These are phyloP conservation scores for Scaptomyza graminum DNA, from an alignment of 1,140 invertebrate genomes.

Conservation along the genomic window DNA sequence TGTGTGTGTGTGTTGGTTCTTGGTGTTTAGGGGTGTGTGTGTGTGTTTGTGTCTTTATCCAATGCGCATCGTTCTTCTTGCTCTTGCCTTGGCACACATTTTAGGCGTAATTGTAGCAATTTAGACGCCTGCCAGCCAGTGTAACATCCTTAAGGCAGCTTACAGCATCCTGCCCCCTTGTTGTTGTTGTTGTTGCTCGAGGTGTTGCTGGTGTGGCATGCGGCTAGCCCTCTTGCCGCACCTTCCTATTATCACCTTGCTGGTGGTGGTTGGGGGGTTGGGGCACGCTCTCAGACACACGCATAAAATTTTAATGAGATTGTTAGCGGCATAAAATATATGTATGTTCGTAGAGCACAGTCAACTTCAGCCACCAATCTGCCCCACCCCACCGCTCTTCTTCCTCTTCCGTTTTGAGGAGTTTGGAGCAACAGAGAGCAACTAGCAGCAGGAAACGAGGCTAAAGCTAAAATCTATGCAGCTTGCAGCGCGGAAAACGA, in stretches of 20 bases:
- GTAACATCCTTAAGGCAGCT: conserved; percentile 34
- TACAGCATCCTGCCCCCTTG: not conserved
- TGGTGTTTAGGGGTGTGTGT: conserved; percentile 29
- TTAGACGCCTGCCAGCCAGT: conserved; percentile 54
- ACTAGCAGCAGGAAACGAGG: conserved; percentile 5
- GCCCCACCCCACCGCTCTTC: not conserved
- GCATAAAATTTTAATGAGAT: conserved; percentile 83
- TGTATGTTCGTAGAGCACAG: conserved; percentile 18
- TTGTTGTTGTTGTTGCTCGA: conserved; percentile 19
- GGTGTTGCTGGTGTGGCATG: conserved; percentile 22
- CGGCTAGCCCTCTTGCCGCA: conserved; percentile 4
- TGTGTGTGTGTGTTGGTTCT: not conserved
- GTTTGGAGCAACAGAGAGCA: conserved; percentile 2
- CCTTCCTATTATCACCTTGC: conserved; percentile 57
- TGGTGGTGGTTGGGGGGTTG: not conserved
- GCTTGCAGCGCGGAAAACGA: conserved; percentile 43
- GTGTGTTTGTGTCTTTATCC: conserved; percentile 33
- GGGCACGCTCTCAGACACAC: conserved; percentile 54
- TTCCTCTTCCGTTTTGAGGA: not conserved
- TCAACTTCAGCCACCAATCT: not conserved
- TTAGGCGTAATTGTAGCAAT: conserved; percentile 81
- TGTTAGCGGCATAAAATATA: conserved; percentile 76
- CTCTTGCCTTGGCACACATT: conserved; percentile 66
- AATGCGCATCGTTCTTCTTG: not conserved
- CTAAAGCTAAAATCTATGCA: conserved; percentile 34